phyloP scores from a whole-genome alignment of 2,797 vertebrate genomes.

The Falco concolor region DNA sequence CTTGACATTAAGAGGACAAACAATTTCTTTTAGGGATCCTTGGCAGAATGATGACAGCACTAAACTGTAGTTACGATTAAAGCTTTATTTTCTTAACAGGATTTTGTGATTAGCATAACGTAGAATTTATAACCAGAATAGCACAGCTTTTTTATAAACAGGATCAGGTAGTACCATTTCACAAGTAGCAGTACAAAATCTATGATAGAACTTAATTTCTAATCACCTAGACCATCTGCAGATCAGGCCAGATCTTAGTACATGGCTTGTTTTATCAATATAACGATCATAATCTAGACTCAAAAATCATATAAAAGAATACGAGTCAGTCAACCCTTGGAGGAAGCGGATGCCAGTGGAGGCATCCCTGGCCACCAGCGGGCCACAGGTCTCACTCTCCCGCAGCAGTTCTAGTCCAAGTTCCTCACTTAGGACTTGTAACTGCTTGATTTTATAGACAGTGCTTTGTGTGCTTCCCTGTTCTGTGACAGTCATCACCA shows the following conservation, averaged over 20 bases:
- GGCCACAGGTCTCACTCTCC: background rate
- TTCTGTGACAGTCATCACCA: background rate
- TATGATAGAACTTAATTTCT: background rate
- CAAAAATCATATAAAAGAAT: background rate
- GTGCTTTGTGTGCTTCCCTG: background rate
- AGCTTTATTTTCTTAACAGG: background rate
- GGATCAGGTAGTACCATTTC: background rate
- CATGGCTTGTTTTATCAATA: background rate
- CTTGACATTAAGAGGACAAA: background rate
- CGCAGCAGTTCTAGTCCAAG: background rate
- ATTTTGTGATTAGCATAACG: background rate
- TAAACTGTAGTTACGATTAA: background rate
- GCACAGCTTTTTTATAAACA: background rate
- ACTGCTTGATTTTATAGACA: background rate
- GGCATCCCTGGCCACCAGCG: background rate
- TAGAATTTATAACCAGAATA: background rate
- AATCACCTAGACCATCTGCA: background rate
- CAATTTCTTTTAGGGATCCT: background rate
- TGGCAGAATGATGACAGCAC: background rate
- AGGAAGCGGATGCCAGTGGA: background rate
- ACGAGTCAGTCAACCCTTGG: accelerated
- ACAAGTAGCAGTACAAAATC: background rate
- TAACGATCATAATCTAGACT: background rate
- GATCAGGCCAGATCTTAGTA: background rate
- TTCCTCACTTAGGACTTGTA: background rate